phyloP scores from a whole-genome alignment of 2,888 invertebrate species.

The Eledona agricola region DNA sequence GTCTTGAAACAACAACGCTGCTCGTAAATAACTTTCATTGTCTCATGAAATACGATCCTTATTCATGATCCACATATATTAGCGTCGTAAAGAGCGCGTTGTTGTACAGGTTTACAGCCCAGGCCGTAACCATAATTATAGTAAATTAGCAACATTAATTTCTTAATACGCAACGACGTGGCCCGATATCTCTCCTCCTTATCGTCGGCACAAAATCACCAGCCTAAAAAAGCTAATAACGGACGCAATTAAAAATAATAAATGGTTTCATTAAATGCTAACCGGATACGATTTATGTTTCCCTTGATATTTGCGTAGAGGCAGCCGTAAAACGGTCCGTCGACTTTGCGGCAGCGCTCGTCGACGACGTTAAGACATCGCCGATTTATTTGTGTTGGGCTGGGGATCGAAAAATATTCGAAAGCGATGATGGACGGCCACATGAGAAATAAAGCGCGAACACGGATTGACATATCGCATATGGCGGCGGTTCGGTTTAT shows the following conservation, averaged over 20 bases:
- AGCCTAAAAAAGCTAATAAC: conserved; percentile 39
- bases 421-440: conserved; percentile 34
- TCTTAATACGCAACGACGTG: conserved; percentile 31
- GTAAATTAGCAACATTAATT: conserved; percentile 31
- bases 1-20: conserved; percentile 28
- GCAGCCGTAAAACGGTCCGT: conserved; percentile 36
- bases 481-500: conserved; percentile 50
- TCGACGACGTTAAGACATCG: conserved; percentile 24
- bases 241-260: conserved; percentile 46
- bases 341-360: conserved; percentile 36
- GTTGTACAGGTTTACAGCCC: conserved; percentile 32
- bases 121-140: conserved; percentile 27
- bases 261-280: conserved; percentile 46
- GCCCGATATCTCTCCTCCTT: conserved; percentile 24
- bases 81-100: conserved; percentile 30
- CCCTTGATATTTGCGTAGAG: conserved; percentile 35
- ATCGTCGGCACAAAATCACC: conserved; percentile 27
- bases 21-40: conserved; percentile 35
- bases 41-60: conserved; percentile 36
- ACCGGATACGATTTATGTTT: conserved; percentile 44
- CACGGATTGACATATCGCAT: conserved; percentile 40
- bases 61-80: conserved; percentile 36
- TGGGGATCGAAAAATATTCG: conserved; percentile 30
- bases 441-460: conserved; percentile 41
- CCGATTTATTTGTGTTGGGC: conserved; percentile 28